Evolutionary conservation across 2,113 vertebrate species (phyloP), one percentile per base, ranked within the genome.

Genomic region (Lasiurus borealis): DNA sequence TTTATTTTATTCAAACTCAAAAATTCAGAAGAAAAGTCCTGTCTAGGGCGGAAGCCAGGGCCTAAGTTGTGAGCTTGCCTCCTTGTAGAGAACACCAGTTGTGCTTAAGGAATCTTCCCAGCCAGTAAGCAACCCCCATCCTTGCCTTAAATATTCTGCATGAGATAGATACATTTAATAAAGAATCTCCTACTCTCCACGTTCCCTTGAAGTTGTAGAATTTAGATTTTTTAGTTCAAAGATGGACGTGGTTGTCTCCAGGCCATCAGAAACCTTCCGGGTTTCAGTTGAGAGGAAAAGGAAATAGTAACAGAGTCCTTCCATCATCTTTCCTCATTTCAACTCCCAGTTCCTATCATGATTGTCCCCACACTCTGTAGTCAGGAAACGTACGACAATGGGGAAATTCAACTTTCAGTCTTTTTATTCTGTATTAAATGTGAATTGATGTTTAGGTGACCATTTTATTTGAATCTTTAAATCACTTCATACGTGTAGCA

Each of bases 1-100:
- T 87, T 85, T 34, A 88, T 95, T 95, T 92, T 75, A 69, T 50
- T 73, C 29, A 2, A 59, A 89, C 50, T 92, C 46, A 92, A 68
- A 78, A 69, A 48, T 73, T 90, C 40, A 57, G 54, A 91, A 66
- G 64, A 75, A 75, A 90, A 96, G 25, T n/a, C 7, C 46, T 57
- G 23, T 36, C 85, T 64, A 77, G 80, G 40, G 87, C 80, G 18
- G 29, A 83, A 84, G 40, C 36, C 52, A 87, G 66, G 44, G 11
- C 57, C 62, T 9, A 52, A 29, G 12, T 36, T 72, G 25, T 71
- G 77, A 85, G 31, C 13, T 23, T 50, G 0, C 77, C 13, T 54
- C 44, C 12, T 88, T 6, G 1, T 48, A 27, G 46, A 86, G 34
- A n/a, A 25, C 23, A 66, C 46, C 48, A 46, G 0, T 8, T 31